Evolutionary conservation across 1,140 invertebrate genomes (phyloP), one percentile per base, ranked within the genome.

Genomic region (Atta cephalotes): DNA sequence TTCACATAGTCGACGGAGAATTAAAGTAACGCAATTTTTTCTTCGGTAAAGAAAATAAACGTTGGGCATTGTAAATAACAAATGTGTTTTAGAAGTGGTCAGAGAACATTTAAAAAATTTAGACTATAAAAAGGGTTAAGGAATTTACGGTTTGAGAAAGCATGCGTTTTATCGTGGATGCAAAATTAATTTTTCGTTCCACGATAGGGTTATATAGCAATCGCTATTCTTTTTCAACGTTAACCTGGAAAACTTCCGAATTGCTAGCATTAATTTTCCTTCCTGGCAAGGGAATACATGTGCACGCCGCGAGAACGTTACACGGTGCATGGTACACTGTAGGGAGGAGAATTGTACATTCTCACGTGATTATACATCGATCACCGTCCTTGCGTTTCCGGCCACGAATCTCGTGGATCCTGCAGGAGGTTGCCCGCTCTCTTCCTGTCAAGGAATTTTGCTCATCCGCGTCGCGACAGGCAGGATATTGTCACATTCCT

Each of bases 401-500:
- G 71, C 68, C 66, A 63, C 51, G 78, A 66, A 45, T 66, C 65
- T 9, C 39, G 68, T 66, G 45, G 72, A 65, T 78, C 63, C 53
- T 68, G 4, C 9, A 18, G 21, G 25, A 68, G 56, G 25, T 76
- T 63, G 49, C 74, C 12, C 71, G 66, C 58, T 65, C 53, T 77
- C 53, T 74, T 70, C 66, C 53, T n/a, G 21, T 9, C 62, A 6
- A 28, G 72, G 62, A 89, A 87, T 84, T 71, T 72, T 68, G 28
- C 16, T 45, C 39, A 2, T 51, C 39, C 56, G 45, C 71, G 58
- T 16, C 28, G 62, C 58, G 25, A 88, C 85, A 90, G 31, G 14
- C 21, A 81, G 76, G 87, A 91, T 91, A 91, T 88, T 90, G 86
- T 89, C 87, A 87, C 89, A 88, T 91, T 91, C 87, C 88, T 92